Percentiles rank a stretch among this genome's conserved stretches.
Evolutionary conservation across 2,797 vertebrate species (phyloP).

Genomic region (Megalops cyprinoides): DNA sequence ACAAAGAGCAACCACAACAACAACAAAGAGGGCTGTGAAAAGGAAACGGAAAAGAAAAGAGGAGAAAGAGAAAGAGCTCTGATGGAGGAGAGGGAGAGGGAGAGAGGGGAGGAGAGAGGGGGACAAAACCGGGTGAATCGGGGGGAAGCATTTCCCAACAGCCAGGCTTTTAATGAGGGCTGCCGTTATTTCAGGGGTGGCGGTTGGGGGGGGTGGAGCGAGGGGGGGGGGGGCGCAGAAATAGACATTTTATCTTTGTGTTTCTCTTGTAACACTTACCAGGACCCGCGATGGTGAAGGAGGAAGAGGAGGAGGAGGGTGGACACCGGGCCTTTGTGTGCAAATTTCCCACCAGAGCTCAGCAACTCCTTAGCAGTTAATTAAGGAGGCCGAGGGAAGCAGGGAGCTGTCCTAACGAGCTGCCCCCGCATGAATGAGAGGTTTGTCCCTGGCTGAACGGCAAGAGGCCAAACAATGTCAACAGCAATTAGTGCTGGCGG

Average conservation of each 20-base stretch:
- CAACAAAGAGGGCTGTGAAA: constrained; percentile 60
- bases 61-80: constrained; percentile 10
- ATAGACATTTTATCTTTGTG: constrained; percentile 48
- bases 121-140: constrained; percentile 72
- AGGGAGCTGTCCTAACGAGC: constrained; percentile 85
- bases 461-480: constrained; percentile 87
- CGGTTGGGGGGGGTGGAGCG: constrained; percentile 31
- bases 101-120: constrained; percentile 18
- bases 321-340: constrained; percentile 91
- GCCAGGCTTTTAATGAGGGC: constrained; percentile 81
- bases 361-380: constrained; percentile 89
- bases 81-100: constrained; percentile 37
- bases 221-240: constrained; percentile 29
- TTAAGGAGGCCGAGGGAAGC: constrained; percentile 88
- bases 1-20: constrained; percentile 61
- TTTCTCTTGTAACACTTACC: constrained; percentile 58
- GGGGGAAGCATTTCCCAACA: constrained; percentile 80
- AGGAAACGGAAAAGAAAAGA: constrained; percentile 37
- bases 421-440: constrained; percentile 90
- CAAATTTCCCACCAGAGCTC: constrained; percentile 92
- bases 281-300: constrained; percentile 41
- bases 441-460: constrained; percentile 89
- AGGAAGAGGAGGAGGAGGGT: constrained; percentile 45
- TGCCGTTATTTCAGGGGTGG: constrained; percentile 58
- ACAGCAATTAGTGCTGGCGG: constrained; percentile 85